These are phyloP conservation scores for Ligdia adustata DNA, from an alignment of 2,888 invertebrate species.

Conservation along the genomic window DNA sequence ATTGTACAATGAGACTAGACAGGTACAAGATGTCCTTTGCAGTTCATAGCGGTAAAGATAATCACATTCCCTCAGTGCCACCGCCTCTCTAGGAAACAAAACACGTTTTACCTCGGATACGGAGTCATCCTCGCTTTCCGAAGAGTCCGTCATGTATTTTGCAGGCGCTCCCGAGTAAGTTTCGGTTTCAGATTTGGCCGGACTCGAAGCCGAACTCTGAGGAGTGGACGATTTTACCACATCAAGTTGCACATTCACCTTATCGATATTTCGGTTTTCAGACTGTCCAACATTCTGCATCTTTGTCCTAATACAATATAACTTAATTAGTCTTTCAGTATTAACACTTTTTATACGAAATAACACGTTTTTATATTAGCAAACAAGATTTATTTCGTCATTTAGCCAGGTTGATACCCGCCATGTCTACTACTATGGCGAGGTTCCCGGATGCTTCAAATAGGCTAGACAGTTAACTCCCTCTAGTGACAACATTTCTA, in stretches of 20 bases:
- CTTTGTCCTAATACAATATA: conserved; percentile 88
- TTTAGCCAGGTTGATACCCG: conserved; percentile 88
- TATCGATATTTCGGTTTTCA: conserved; percentile 92
- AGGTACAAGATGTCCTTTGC: conserved; percentile 88
- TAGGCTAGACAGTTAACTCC: conserved; percentile 82
- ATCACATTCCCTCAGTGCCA: conserved; percentile 81
- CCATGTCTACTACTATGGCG: conserved; percentile 93
- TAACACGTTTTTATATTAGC: conserved; percentile 83
- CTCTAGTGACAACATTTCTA: conserved; percentile 70
- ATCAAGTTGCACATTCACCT: conserved; percentile 90
- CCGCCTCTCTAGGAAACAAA: conserved; percentile 82
- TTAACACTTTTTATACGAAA: conserved; percentile 81
- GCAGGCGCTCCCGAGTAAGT: conserved; percentile 93
- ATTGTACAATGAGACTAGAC: conserved; percentile 70
- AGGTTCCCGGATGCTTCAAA: conserved; percentile 87
- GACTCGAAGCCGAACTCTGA: conserved; percentile 93
- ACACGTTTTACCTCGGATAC: conserved; percentile 95
- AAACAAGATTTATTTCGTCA: conserved; percentile 85
- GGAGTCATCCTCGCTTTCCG: conserved; percentile 98
- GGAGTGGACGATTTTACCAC: conserved; percentile 90
- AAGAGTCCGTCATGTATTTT: conserved; percentile 96
- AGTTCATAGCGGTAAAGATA: conserved; percentile 85
- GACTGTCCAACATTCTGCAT: conserved; percentile 96
- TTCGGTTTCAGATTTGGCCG: conserved; percentile 93
- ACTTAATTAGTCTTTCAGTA: conserved; percentile 82